A percentile compares a stretch with the other conserved stretches of the same genome.
Conservation (phyloP, 2,888 invertebrate genomes). For the Vandiemenella viatica region DNA sequence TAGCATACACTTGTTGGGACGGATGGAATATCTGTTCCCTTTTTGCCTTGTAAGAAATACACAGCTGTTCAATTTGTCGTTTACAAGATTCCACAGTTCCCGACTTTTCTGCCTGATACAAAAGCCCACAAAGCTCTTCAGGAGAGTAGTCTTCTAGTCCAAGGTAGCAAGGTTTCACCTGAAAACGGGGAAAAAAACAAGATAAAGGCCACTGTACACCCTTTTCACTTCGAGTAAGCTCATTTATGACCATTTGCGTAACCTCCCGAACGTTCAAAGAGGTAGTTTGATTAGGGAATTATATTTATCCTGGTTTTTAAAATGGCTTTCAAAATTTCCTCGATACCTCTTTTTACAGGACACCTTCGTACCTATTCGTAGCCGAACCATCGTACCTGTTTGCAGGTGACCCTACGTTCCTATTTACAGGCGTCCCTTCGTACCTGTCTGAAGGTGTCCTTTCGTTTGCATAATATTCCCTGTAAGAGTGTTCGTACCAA, state of each 20-base stretch:
- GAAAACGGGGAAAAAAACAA: constrained; percentile 60
- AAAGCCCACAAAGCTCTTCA: constrained; percentile 54
- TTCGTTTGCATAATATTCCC: background rate
- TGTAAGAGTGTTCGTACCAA: constrained; percentile 45
- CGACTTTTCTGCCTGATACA: constrained; percentile 6
- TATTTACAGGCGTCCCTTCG: too few relatives aligned
- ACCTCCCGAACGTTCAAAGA: background rate
- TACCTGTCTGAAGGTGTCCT: too few relatives aligned
- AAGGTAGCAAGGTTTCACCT: constrained; percentile 54
- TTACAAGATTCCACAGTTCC: constrained; percentile 18
- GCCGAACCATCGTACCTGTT: background rate
- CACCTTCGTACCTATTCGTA: too few relatives aligned
- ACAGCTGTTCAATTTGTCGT: constrained; percentile 35
- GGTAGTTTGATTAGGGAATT: background rate
- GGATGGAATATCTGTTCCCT: constrained; percentile 22
- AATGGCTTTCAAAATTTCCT: background rate
- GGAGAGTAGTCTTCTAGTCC: constrained; percentile 59
- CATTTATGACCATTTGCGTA: constrained; percentile 25
- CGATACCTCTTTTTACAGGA: too few relatives aligned
- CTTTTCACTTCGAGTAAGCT: constrained; percentile 44
- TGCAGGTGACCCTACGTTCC: background rate
- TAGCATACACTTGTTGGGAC: too few relatives aligned
- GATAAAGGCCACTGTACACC: constrained; percentile 72
- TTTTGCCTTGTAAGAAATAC: constrained; percentile 37
- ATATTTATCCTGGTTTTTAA: background rate